Conservation (phyloP, 2,797 vertebrate species). For the Cephalopachus bancanus region DNA sequence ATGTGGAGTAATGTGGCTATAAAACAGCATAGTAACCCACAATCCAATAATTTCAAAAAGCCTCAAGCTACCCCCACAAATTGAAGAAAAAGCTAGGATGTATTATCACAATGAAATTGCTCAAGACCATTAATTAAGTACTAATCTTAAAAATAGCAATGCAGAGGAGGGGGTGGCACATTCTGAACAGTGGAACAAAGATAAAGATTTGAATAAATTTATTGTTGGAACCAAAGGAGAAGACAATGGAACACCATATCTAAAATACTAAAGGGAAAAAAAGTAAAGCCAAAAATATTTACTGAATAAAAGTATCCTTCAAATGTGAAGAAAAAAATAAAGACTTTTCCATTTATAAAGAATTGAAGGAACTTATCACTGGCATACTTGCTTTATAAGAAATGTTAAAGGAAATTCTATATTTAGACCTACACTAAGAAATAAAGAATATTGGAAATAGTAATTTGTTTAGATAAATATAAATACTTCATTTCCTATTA, state of each 20-base stretch:
- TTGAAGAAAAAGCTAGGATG: neutral
- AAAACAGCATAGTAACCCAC: conserved; percentile 89
- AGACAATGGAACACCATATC: neutral
- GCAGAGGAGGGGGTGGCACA: accelerated
- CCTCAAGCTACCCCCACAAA: accelerated
- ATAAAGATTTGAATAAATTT: neutral
- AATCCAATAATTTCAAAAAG: neutral
- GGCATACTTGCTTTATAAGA: neutral
- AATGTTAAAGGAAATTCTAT: neutral
- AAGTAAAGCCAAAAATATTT: neutral
- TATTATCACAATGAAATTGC: neutral
- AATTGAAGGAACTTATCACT: neutral
- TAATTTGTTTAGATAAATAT: neutral
- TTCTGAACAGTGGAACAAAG: neutral
- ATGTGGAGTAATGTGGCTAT: conserved; percentile 87
- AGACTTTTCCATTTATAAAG: neutral
- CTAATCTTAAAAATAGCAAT: neutral
- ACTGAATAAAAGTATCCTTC: neutral
- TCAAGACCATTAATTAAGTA: neutral
- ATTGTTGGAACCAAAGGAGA: neutral
- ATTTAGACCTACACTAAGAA: neutral
- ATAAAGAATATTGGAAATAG: neutral
- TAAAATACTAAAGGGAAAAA: neutral
- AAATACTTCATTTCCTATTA: neutral
- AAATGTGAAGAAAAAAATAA: neutral